These are phyloP conservation scores for Synergus itoensis DNA, from an alignment of 2,888 invertebrate genomes.

Conservation along the genomic window DNA sequence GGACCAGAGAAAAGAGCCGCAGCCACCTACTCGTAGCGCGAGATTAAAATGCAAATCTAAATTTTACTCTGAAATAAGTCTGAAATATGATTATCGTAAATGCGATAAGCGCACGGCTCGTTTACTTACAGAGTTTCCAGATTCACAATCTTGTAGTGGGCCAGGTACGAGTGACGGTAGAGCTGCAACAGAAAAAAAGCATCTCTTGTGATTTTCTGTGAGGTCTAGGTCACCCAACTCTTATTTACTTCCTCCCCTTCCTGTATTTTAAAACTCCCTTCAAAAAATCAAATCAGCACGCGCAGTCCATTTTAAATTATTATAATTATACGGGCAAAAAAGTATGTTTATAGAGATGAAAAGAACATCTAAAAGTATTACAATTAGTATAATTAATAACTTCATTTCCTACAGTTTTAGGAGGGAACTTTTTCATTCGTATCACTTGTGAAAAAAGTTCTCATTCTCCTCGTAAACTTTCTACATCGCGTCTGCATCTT, in stretches of 20 bases:
- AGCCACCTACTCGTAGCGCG: conserved; percentile 42
- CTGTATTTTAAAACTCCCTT: neutral
- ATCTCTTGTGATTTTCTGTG: neutral
- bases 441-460: neutral
- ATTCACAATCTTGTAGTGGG: conserved; percentile 86
- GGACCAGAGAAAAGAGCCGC: conserved; percentile 18
- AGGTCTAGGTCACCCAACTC: neutral
- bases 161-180: conserved; percentile 89
- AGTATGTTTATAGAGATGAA: neutral
- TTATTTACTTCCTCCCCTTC: neutral
- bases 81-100: conserved; percentile 71
- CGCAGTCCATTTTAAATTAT: no score
- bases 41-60: conserved; percentile 75
- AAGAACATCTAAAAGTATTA: no score
- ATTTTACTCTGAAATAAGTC: conserved; percentile 68
- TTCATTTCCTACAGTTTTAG: neutral
- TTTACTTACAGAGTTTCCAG: conserved; percentile 79
- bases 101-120: conserved; percentile 65
- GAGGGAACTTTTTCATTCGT: neutral
- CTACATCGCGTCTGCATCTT: neutral
- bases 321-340: neutral
- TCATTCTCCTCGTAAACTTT: conserved; percentile 6
- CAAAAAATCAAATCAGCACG: no score
- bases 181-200: conserved; percentile 80
- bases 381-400: no score